phyloP scores from a whole-genome alignment of 2,797 vertebrate species.

The Podargus strigoides region DNA sequence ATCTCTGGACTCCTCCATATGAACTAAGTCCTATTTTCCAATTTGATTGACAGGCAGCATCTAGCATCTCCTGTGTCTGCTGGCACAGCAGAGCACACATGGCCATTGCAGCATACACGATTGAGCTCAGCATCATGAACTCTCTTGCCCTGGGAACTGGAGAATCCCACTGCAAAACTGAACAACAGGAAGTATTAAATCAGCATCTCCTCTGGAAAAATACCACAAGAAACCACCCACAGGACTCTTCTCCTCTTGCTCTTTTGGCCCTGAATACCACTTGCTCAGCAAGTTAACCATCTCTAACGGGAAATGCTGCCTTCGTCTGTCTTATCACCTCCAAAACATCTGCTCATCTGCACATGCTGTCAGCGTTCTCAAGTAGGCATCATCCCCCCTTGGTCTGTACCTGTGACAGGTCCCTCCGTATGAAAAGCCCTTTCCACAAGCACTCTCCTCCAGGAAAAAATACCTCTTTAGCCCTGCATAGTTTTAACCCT shows the following conservation, averaged over 20 bases:
- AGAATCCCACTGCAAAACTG: not conserved
- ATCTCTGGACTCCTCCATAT: not conserved
- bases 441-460: not conserved
- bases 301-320: not conserved
- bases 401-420: not conserved
- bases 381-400: not conserved
- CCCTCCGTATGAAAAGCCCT: not conserved
- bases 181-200: constrained; percentile 55
- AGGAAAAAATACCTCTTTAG: not conserved
- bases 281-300: not conserved
- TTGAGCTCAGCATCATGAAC: not conserved
- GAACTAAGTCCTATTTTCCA: not conserved
- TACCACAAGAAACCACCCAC: not conserved
- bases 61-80: not conserved
- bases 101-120: not conserved
- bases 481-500: not conserved
- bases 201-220: constrained; percentile 28
- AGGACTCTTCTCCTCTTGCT: not conserved
- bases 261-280: not conserved
- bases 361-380: not conserved
- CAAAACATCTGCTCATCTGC: not conserved
- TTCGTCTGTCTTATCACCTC: not conserved
- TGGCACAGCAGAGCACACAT: accelerated
- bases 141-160: not conserved
- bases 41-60: not conserved